phyloP scores from a whole-genome alignment of 2,888 invertebrate genomes.

The Physocephala rufipes region DNA sequence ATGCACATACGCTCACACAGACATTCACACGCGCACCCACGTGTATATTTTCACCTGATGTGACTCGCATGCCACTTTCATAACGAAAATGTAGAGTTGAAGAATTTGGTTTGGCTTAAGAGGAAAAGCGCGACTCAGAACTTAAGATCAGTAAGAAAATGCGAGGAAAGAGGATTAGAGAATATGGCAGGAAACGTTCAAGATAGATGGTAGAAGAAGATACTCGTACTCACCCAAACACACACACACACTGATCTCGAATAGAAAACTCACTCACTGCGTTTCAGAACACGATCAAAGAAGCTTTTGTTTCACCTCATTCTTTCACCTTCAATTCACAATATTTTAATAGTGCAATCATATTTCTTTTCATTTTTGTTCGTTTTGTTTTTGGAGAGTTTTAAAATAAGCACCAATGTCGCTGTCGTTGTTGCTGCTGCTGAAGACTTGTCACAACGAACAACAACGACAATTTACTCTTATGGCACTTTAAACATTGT shows the following conservation, averaged over 20 bases:
- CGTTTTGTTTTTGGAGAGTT: conserved; percentile 19
- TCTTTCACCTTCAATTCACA: neutral
- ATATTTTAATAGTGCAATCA: neutral
- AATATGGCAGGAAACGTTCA: neutral
- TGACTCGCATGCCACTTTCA: conserved; percentile 35
- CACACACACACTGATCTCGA: no score
- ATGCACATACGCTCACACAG: conserved; percentile 17
- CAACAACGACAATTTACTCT: neutral
- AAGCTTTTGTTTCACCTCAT: conserved; percentile 1
- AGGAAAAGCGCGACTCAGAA: neutral
- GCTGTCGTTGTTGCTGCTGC: neutral
- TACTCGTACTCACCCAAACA: no score
- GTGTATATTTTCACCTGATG: neutral
- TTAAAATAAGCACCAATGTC: neutral
- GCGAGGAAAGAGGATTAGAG: neutral
- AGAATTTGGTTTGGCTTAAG: conserved; percentile 10
- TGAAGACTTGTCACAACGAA: conserved; percentile 5
- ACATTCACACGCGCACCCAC: neutral
- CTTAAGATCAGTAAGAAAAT: neutral
- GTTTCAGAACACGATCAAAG: no score
- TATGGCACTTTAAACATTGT: neutral
- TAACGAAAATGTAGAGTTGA: conserved; percentile 38
- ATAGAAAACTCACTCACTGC: no score
- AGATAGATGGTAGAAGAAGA: neutral
- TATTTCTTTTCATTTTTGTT: neutral